A percentile compares a stretch with the other conserved stretches of the same genome.
These are phyloP conservation scores for Lithosia quadra DNA, from an alignment of 2,888 invertebrate genomes.

Conservation along the genomic window DNA sequence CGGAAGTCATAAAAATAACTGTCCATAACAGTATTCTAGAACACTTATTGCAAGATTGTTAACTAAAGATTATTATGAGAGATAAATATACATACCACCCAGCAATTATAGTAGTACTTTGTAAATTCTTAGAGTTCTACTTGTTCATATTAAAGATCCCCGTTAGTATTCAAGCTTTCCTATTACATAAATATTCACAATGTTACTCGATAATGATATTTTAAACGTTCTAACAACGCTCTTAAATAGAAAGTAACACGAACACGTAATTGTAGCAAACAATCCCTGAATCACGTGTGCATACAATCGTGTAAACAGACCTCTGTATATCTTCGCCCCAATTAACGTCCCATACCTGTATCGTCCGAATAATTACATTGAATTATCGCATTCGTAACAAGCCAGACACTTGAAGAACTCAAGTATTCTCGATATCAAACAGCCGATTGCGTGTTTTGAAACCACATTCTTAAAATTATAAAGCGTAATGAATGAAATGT, in stretches of 20 bases:
- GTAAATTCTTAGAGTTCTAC: neutral
- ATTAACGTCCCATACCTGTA: constrained; percentile 44
- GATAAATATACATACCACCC: neutral
- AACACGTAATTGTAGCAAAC: constrained; percentile 43
- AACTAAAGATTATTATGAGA: neutral
- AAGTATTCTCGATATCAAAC: constrained; percentile 15
- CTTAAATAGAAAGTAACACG: constrained; percentile 50
- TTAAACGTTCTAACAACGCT: constrained; percentile 36
- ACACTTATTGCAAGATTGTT: neutral
- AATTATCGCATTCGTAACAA: constrained; percentile 59
- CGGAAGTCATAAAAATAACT: neutral
- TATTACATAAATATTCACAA: constrained; percentile 34
- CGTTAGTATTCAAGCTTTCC: constrained; percentile 25
- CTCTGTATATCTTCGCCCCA: constrained; percentile 37
- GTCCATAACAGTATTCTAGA: neutral
- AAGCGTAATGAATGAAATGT: constrained; percentile 30
- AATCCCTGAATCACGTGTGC: constrained; percentile 39
- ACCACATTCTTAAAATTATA: constrained; percentile 17
- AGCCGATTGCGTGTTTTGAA: constrained; percentile 19
- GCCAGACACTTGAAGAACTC: constrained; percentile 24
- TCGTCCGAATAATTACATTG: constrained; percentile 33
- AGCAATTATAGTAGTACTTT: neutral
- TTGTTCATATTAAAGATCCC: neutral
- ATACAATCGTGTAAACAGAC: constrained; percentile 39
- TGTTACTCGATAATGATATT: constrained; percentile 39